Evolutionary conservation across 2,888 invertebrate genomes (phyloP).

Genomic region (Parascotia fuliginaria): DNA sequence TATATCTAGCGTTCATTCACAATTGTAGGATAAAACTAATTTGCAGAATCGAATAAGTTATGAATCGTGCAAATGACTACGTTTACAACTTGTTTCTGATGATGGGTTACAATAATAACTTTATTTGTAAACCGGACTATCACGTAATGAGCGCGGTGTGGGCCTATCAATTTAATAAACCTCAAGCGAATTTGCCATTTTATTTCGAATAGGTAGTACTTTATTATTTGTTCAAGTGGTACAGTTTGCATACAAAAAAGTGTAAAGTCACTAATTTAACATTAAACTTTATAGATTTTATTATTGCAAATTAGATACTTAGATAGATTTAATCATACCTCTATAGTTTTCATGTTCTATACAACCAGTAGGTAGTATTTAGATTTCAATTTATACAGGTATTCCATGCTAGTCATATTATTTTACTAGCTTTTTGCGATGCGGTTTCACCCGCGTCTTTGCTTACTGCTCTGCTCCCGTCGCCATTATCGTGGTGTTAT

Average conservation of each 20-base stretch:
- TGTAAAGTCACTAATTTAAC: background rate
- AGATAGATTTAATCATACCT: no score
- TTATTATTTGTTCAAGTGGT: slow-evolving; percentile 68
- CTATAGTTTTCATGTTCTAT: no score
- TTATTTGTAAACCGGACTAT: slow-evolving; percentile 52
- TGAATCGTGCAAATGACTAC: slow-evolving; percentile 11
- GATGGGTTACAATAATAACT: slow-evolving; percentile 61
- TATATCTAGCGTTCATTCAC: background rate
- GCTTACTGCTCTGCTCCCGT: no score
- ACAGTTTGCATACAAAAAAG: slow-evolving; percentile 63
- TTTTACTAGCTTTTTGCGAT: no score
- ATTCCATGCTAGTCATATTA: no score
- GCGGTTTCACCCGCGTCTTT: no score
- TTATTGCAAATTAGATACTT: no score
- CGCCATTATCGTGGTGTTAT: no score
- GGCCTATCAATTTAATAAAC: slow-evolving; percentile 74
- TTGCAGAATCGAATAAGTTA: slow-evolving; percentile 18
- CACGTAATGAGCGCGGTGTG: slow-evolving; percentile 59
- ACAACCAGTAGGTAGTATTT: no score
- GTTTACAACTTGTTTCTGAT: slow-evolving; percentile 39
- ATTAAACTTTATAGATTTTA: background rate
- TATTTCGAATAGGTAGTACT: slow-evolving; percentile 72
- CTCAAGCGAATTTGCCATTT: slow-evolving; percentile 62
- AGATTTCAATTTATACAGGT: no score
- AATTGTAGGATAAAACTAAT: slow-evolving; percentile 11